Conservation (phyloP, 2,797 vertebrate genomes). For the Danio aesculapii region DNA sequence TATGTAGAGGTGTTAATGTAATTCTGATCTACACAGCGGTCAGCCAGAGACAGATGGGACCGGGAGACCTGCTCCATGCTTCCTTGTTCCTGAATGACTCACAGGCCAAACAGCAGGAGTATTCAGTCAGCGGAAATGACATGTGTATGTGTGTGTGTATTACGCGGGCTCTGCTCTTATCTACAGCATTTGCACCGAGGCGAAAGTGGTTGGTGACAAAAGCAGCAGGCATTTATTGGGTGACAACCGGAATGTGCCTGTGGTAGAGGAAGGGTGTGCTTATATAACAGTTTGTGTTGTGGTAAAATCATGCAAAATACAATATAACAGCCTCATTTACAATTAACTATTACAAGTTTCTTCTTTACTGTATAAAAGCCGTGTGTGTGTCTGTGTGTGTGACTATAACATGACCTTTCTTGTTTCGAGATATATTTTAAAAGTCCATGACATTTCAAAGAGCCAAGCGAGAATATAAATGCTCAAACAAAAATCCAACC, state of each 20-base stretch:
- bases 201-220: neutral
- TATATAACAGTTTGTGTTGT: neutral
- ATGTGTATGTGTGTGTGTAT: neutral
- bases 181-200: neutral
- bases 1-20: slow-evolving; percentile 35
- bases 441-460: slow-evolving; percentile 25
- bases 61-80: slow-evolving; percentile 32
- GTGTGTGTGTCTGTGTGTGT: neutral
- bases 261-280: neutral
- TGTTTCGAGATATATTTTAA: neutral
- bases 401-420: slow-evolving; percentile 6
- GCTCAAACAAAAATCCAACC: too few species aligned
- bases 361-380: neutral
- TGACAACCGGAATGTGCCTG: neutral
- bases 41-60: slow-evolving; percentile 38
- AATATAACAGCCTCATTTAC: neutral
- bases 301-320: neutral
- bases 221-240: slow-evolving; percentile 7
- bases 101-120: slow-evolving; percentile 46
- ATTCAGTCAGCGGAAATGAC: slow-evolving; percentile 10
- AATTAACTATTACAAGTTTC: too few species aligned
- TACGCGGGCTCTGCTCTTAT: slow-evolving; percentile 18
- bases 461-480: slow-evolving; percentile 16
- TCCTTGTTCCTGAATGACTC: slow-evolving; percentile 41
- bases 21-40: slow-evolving; percentile 42